Base-by-base conservation (phyloP, 2,113 vertebrate genomes). In the Steatornis caripensis region DNA sequence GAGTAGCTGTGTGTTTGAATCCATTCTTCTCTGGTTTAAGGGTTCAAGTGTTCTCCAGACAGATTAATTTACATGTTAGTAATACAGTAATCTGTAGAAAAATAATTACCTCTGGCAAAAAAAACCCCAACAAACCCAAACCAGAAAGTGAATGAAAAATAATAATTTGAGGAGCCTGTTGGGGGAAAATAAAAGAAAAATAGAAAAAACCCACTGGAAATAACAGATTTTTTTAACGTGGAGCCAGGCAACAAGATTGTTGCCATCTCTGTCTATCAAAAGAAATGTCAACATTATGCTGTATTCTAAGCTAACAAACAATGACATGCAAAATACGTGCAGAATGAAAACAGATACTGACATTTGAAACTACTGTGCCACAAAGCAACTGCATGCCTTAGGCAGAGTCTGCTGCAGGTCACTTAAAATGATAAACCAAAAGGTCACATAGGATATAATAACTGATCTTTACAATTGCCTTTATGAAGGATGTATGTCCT, bases 401-500 rank as follows among this genome's bases (percentile, higher is more conserved):
- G 64, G 93, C 94, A 89, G 45, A 65, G 79, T n/a, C 54, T 94
- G 87, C 78, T 90, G 86, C 92, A 84, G 95, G 88, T 93, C 95
- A 92, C 96, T 93, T 93, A 64, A 93, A 95, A 96, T 90, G 61
- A 97, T 80, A 95, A 94, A 95, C 77, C 76, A 61, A 93, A 90
- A 89, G 82, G 93, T 90, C 92, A 88, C 43, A 66, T 10, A 58
- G 51, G 46, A 61, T 87, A 93, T 91, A 89, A 90, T 39, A 92
- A 83, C 46, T 62, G 68, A 66, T 77, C 79, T 71, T 95, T 79
- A 55, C 84, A 86, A 77, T 68, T 87, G 90, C 76, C 46, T 79
- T 91, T 95, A 58, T 95, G 82, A 96, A 90, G 58, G 82, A 97
- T 94, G 58, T 14, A 54, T 90, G 70, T 89, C 93, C 93, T 92